These are phyloP conservation scores for Lepidotrigona ventralis DNA, from an alignment of 1,140 invertebrate species.

Conservation along the genomic window DNA sequence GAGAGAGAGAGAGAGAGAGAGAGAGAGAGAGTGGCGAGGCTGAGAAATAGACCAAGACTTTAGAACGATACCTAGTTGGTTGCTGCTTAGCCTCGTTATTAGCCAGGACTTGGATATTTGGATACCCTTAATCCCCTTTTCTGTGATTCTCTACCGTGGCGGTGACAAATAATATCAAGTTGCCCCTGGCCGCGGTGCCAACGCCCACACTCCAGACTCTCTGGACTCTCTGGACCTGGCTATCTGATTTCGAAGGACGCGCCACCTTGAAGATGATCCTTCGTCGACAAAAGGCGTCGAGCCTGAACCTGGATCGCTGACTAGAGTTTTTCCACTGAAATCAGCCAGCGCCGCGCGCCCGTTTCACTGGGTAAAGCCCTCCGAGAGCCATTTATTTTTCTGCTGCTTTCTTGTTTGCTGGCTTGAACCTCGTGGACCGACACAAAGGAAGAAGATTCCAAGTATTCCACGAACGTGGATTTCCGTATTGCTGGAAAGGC, in stretches of 20 bases:
- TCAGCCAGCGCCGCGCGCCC: background rate
- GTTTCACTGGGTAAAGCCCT: background rate
- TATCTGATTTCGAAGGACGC: slow-evolving; percentile 64
- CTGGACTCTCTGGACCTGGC: slow-evolving; percentile 1
- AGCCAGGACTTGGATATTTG: slow-evolving; percentile 73
- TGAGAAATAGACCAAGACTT: slow-evolving; percentile 43
- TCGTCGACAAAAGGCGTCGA: slow-evolving; percentile 43
- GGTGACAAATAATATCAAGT: slow-evolving; percentile 74
- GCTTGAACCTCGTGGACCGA: background rate
- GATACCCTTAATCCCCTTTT: slow-evolving; percentile 74
- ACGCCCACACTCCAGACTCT: background rate
- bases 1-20: too few relatives aligned
- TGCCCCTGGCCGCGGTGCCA: slow-evolving; percentile 36
- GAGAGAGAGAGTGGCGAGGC: too few relatives aligned
- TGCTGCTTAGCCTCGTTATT: slow-evolving; percentile 66
- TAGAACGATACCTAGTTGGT: slow-evolving; percentile 34
- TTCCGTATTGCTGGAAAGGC: background rate
- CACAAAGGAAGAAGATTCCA: background rate
- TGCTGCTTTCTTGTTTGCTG: too few relatives aligned
- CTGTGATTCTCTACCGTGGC: slow-evolving; percentile 55
- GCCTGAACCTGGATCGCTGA: background rate
- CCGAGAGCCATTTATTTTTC: background rate
- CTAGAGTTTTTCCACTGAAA: slow-evolving; percentile 37
- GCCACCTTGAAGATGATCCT: slow-evolving; percentile 50
- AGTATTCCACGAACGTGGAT: background rate